Evolutionary conservation across 1,140 invertebrate genomes (phyloP), one percentile per base, ranked within the genome.

Genomic region (Bombus fervidus): DNA sequence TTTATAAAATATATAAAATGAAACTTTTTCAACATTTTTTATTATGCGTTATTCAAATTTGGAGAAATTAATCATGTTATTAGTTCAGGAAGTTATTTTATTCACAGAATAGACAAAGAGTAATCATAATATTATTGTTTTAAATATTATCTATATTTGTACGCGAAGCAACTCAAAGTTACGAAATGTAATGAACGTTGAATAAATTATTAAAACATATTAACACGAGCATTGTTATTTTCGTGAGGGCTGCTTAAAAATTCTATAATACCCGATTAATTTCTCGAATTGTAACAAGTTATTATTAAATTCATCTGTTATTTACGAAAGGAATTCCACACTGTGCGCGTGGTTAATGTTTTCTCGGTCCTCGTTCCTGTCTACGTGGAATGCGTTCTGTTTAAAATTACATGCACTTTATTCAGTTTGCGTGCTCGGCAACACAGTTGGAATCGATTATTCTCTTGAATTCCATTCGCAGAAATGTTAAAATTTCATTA

Each of bases 161-260:
- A 77, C 75, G 15, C n/a, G 74, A 62, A 22, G 1, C n/a, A 53
- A 53, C 22, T 75, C 41, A 5, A 43, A 39, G 8, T 76, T 12
- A 59, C 28, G 5, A 76, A 77, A 18, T 76, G 47, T 76, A 59
- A 76, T 39, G 34, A 74, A 53, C 22, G 10, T 12, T 12, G 53
- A 53, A 77, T 77, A 77, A 77, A 77, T 77, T 39, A 77, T 77
- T 62, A 28, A 75, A 62, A 41, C 6, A 47, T 28, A 43, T 31
- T 6, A 43, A 37, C 34, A 22, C 2, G 10, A 37, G 6, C 8
- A 34, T 72, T 72, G 18, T 47, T 74, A 31, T 12, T 31, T 34
- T 66, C 47, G 6, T n/a, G 28, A 69, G 13, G 10, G 34, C 10
- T 69, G 22, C 68, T 69, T n/a, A 31, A 47, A 73, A 73, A 73